These are phyloP conservation scores for Saxidomus purpurata DNA, from an alignment of 1,140 invertebrate genomes.

Conservation along the genomic window DNA sequence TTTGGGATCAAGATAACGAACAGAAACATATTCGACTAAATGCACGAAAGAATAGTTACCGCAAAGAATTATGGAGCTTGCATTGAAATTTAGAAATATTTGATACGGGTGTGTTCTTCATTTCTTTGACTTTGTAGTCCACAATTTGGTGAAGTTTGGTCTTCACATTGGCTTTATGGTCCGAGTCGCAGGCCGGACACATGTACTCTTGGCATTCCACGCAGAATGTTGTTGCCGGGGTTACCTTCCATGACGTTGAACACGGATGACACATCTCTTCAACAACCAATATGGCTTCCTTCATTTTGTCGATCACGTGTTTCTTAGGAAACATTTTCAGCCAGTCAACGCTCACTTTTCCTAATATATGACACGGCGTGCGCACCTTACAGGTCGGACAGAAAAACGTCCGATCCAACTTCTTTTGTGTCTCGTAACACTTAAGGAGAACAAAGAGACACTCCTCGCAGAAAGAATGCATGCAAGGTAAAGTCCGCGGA, in stretches of 20 bases:
- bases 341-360: slow-evolving; percentile 46
- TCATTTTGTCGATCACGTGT: slow-evolving; percentile 45
- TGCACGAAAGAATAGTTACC: slow-evolving; percentile 18
- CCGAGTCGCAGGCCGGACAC: slow-evolving; percentile 12
- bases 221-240: slow-evolving; percentile 37
- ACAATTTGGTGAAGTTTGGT: slow-evolving; percentile 37
- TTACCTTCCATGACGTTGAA: slow-evolving; percentile 29
- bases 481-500: slow-evolving; percentile 48
- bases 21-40: too few species aligned
- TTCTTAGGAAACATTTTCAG: slow-evolving; percentile 55
- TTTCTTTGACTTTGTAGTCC: slow-evolving; percentile 48
- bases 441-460: slow-evolving; percentile 40
- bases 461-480: slow-evolving; percentile 59
- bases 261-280: slow-evolving; percentile 55
- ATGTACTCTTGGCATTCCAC: slow-evolving; percentile 48
- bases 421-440: slow-evolving; percentile 42
- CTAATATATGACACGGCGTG: slow-evolving; percentile 57
- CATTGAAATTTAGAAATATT: slow-evolving; percentile 61
- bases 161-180: slow-evolving; percentile 1
- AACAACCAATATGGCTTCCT: slow-evolving; percentile 56
- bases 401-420: slow-evolving; percentile 49
- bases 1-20: too few species aligned
- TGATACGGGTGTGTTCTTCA: slow-evolving; percentile 53
- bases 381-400: slow-evolving; percentile 51
- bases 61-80: slow-evolving; percentile 41